These are phyloP conservation scores for Myotis lucifugus DNA, from an alignment of 2,113 vertebrate species.

Conservation along the genomic window DNA sequence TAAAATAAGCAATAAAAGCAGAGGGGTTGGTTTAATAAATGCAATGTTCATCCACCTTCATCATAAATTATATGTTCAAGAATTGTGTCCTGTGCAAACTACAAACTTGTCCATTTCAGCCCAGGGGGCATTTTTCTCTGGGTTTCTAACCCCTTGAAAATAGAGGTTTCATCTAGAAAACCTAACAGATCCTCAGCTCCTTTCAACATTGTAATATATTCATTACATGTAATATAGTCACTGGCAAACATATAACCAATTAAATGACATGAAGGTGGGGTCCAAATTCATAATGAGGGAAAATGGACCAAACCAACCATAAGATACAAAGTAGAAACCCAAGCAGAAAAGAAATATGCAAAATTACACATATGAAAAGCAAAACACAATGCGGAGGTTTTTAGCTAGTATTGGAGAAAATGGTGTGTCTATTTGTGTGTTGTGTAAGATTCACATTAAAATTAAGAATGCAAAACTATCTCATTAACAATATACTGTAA, in stretches of 20 bases:
- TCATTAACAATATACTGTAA: neutral
- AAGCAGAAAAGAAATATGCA: neutral
- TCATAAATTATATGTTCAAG: slow-evolving; percentile 43
- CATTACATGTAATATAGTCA: neutral
- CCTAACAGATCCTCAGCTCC: slow-evolving; percentile 51
- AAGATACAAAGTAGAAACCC: neutral
- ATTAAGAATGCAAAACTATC: neutral
- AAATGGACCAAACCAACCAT: slow-evolving; percentile 64
- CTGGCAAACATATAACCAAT: slow-evolving; percentile 50
- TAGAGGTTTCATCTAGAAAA: slow-evolving; percentile 70
- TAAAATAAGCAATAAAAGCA: slow-evolving; percentile 45
- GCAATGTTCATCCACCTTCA: slow-evolving; percentile 32
- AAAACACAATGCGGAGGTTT: neutral
- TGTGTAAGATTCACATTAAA: neutral
- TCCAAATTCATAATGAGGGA: slow-evolving; percentile 24
- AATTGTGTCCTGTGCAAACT: slow-evolving; percentile 43
- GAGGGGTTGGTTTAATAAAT: slow-evolving; percentile 34
- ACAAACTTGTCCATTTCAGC: slow-evolving; percentile 55
- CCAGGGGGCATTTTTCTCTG: slow-evolving; percentile 60
- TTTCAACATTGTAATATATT: slow-evolving; percentile 61
- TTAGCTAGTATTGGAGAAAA: neutral
- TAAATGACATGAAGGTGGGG: neutral
- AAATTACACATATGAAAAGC: neutral
- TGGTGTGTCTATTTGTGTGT: neutral
- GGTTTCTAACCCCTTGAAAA: slow-evolving; percentile 72